These are phyloP conservation scores for Steromphala cineraria DNA, from an alignment of 2,888 invertebrate species.

Conservation along the genomic window DNA sequence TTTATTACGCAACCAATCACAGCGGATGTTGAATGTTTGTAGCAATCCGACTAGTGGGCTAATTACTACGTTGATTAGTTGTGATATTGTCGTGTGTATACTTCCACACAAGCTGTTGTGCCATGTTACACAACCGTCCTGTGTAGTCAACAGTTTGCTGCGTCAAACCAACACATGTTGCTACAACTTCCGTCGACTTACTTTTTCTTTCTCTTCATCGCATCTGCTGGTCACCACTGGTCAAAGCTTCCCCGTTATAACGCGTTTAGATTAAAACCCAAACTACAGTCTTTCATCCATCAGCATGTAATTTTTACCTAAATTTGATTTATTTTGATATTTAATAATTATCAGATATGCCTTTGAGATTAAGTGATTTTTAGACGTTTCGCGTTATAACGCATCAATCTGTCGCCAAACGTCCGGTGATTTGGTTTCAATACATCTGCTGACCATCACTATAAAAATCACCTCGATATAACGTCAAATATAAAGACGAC, in stretches of 20 bases:
- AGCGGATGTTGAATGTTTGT: not conserved
- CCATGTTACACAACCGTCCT: not conserved
- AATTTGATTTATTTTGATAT: no score
- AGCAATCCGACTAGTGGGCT: not conserved
- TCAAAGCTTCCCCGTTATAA: not conserved
- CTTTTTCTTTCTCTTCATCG: not conserved
- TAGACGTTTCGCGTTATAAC: no score
- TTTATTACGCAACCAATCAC: not conserved
- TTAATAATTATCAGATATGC: no score
- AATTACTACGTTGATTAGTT: not conserved
- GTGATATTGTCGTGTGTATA: not conserved
- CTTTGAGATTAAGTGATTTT: no score
- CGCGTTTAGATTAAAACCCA: not conserved
- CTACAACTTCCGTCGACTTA: conserved; percentile 4
- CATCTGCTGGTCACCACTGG: not conserved
- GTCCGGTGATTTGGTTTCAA: no score
- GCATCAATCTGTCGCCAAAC: no score
- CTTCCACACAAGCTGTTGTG: conserved; percentile 2
- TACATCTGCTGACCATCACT: no score
- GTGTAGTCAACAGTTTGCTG: not conserved
- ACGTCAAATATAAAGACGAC: no score
- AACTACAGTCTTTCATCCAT: no score
- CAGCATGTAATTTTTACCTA: no score
- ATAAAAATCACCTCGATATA: no score
- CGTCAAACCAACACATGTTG: not conserved